Evolutionary conservation across 1,140 invertebrate species (phyloP), one percentile per base, ranked within the genome.

Genomic region (Ectropis grisescens): DNA sequence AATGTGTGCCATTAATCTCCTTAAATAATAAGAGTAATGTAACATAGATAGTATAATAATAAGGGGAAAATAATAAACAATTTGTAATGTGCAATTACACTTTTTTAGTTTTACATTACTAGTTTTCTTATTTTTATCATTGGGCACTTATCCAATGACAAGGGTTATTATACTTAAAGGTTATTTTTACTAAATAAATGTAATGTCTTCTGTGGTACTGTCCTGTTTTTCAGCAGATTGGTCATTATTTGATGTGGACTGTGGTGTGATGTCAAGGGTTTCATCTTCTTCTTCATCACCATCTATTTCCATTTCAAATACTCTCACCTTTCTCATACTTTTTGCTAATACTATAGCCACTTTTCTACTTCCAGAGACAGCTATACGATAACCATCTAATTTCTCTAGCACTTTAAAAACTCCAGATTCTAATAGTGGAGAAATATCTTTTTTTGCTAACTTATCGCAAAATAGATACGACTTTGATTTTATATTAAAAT

Each of bases 241-340:
- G 29, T 56, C 47, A 32, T 53, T 47, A 11, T 46, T 52, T 11
- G 36, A 29, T 34, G 70, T 61, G 29, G 74, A 80, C 14, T 71
- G 67, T 23, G 76, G 64, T 7, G 78, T 83, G 9, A 66, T 65
- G 24, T 84, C 80, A 6, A 82, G 41, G 11, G 84, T 85, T 43
- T 86, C 91, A 25, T 91, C 90, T 31, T 94, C 91, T 15, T 94
- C 91, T 46, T 95, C 94, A 46, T 97, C 95, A 3, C 93, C 92
- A 58, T 95, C 93, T 0, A 89, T 91, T 83, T 97, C 95, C 88
- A 96, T 96, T 69, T 97, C 94, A 58, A 94, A 93, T 19, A 97
- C 84, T 40, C 92, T 84, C 25, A 97, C 90, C 68, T 94, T 93
- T 33, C 92, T 86, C 39, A 84, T 82, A 48, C 87, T 93, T 55